Conservation (phyloP, 2,888 invertebrate genomes). For the Drosophila falleni region DNA sequence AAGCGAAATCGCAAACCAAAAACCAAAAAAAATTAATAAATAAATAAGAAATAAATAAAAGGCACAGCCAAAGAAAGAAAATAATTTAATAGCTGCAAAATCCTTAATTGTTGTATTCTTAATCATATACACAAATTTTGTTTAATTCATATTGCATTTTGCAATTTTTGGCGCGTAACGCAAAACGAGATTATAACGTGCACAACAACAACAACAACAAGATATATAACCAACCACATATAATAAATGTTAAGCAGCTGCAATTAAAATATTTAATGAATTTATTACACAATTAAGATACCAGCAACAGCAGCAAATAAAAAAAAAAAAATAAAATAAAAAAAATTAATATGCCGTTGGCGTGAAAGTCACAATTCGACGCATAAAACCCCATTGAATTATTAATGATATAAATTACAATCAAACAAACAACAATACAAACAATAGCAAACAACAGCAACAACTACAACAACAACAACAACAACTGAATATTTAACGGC, state of each 20-base stretch:
- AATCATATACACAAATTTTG: slow-evolving; percentile 37
- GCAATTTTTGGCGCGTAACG: slow-evolving; percentile 57
- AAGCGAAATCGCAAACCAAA: slow-evolving; percentile 60
- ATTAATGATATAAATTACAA: slow-evolving; percentile 64
- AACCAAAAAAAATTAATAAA: slow-evolving; percentile 25
- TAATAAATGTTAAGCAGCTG: slow-evolving; percentile 65
- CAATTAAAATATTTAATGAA: slow-evolving; percentile 76
- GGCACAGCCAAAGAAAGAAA: slow-evolving; percentile 55
- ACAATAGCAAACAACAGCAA: slow-evolving; percentile 12
- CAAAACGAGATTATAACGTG: slow-evolving; percentile 37
- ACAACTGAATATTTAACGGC: slow-evolving; percentile 37
- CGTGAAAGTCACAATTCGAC: slow-evolving; percentile 71
- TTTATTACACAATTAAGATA: slow-evolving; percentile 76
- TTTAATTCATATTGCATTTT: slow-evolving; percentile 37
- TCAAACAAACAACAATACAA: slow-evolving; percentile 10
- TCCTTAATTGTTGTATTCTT: slow-evolving; percentile 55
- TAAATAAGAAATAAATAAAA: slow-evolving; percentile 20
- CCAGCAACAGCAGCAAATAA: slow-evolving; percentile 33
- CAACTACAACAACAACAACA: slow-evolving; percentile 7
- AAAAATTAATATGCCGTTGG: slow-evolving; percentile 68
- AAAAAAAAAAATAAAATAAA: slow-evolving; percentile 17
- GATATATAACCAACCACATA: slow-evolving; percentile 25
- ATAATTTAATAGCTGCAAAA: slow-evolving; percentile 53
- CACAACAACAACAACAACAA: slow-evolving; percentile 10
- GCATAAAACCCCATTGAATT: slow-evolving; percentile 59